These are phyloP conservation scores for Acrobasis consociella DNA, from an alignment of 2,888 invertebrate genomes.

Conservation along the genomic window DNA sequence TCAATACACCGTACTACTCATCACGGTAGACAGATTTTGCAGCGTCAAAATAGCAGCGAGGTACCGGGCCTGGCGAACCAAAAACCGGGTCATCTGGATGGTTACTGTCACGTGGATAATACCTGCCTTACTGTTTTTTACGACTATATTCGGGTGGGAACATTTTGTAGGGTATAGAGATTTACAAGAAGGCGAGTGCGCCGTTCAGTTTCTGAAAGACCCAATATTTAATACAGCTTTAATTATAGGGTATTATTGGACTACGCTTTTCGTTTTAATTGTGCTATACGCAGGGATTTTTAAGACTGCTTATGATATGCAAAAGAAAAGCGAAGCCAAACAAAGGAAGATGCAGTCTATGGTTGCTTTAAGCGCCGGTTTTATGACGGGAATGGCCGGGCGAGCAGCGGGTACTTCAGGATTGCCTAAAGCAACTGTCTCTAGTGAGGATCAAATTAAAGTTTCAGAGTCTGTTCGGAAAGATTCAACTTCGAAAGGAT, in stretches of 20 bases:
- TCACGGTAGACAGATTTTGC: slow-evolving; percentile 99
- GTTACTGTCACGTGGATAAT: slow-evolving; percentile 98
- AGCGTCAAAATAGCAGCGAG: slow-evolving; percentile 99
- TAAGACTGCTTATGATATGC: slow-evolving; percentile 98
- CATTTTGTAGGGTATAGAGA: slow-evolving; percentile 97
- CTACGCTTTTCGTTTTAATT: slow-evolving; percentile 96
- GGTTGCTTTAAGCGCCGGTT: slow-evolving; percentile 94
- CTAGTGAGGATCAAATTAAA: slow-evolving; percentile 88
- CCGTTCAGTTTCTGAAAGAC: slow-evolving; percentile 98
- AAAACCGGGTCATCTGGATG: slow-evolving; percentile 96
- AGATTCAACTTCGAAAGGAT: slow-evolving; percentile 66
- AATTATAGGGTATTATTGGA: slow-evolving; percentile 99
- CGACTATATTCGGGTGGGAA: slow-evolving; percentile 99
- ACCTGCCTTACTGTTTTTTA: slow-evolving; percentile 97
- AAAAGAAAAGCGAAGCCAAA: slow-evolving; percentile 97
- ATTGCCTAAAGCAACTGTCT: slow-evolving; percentile 88
- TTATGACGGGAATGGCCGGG: slow-evolving; percentile 95
- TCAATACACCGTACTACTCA: slow-evolving; percentile 98
- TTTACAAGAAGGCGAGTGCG: slow-evolving; percentile 93
- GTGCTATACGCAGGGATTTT: slow-evolving; percentile 98
- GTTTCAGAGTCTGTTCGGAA: slow-evolving; percentile 66
- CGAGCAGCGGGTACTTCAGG: slow-evolving; percentile 93
- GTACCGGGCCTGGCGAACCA: slow-evolving; percentile 98
- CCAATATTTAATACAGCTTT: slow-evolving; percentile 98
- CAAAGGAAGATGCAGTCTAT: slow-evolving; percentile 97